Base-by-base conservation (phyloP, 2,888 invertebrate species). In the Cerceris rybyensis region DNA sequence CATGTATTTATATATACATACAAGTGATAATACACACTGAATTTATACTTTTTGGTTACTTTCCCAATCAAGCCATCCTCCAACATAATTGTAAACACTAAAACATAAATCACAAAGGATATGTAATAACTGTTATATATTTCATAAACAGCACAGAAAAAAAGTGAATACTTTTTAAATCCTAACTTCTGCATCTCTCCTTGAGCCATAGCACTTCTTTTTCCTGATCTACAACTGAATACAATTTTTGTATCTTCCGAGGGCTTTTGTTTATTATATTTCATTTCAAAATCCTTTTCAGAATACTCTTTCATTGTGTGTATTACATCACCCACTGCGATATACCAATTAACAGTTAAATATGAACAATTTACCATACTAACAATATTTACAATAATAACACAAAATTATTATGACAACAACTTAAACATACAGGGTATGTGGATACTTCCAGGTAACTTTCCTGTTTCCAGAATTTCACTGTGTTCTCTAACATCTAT, bases 401-500 rank as follows among this genome's bases (percentile, higher is more conserved):
- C 17, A 16, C n/a, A 5, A 13, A 9, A 58, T 13, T 46, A n/a
- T 13, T 50, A 67, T 4, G 46, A 54, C 4, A 28, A 5, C 6
- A 28, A n/a, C 7, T 39, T 61, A 11, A 52, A 73, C 94, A 94
- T 93, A 95, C 96, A 93, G 84, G 96, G 96, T 90, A 97, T 96
- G 88, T 96, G 96, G 67, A 96, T 94, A 88, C 96, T 96, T 69
- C 95, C 95, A 50, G 96, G 96, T 75, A 97, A 94, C 87, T 93
- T 93, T 4, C 97, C 96, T 83, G 95, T 94, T 88, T 96, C 95
- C 78, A 94, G 91, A 9, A 97, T 91, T 92, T 97, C 97, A 11
- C 94, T 92, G 43, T 96, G 96, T 89, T 96, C 96, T 81, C 97
- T 94, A 0, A 97, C 96, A 93, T 97, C 97, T 77, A 97, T 94